Conservation (phyloP, 2,888 invertebrate species). For the Leptopilina drosophilae region DNA sequence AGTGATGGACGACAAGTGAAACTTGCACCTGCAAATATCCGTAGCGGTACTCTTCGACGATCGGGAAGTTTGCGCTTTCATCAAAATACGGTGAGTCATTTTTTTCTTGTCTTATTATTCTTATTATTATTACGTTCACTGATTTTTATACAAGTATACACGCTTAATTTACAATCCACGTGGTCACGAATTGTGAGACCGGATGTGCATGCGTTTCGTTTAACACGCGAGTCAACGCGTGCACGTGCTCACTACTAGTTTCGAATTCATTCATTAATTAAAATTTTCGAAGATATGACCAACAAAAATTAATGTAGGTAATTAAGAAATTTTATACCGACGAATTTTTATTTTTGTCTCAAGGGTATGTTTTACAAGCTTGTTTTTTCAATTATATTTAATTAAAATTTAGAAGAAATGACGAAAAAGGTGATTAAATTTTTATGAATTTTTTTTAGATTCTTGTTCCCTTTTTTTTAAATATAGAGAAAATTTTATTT, state of each 20-base stretch:
- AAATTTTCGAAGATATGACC: background rate
- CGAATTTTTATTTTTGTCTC: too few relatives aligned
- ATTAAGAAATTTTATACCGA: too few relatives aligned
- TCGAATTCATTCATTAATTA: slow-evolving; percentile 12
- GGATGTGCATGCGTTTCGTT: slow-evolving; percentile 34
- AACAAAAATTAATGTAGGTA: background rate
- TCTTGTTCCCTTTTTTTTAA: too few relatives aligned
- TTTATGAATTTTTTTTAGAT: too few relatives aligned
- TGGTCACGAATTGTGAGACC: slow-evolving; percentile 28
- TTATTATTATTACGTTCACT: slow-evolving; percentile 6
- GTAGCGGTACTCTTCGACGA: slow-evolving; percentile 88
- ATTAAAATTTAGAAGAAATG: too few relatives aligned
- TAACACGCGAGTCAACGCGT: slow-evolving; percentile 5
- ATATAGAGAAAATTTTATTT: too few relatives aligned
- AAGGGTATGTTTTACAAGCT: too few relatives aligned
- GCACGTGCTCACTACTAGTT: slow-evolving; percentile 19
- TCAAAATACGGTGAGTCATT: slow-evolving; percentile 80
- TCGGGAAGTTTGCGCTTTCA: slow-evolving; percentile 90
- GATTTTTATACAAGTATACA: background rate
- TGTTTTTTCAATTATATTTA: too few relatives aligned
- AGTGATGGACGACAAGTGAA: slow-evolving; percentile 84
- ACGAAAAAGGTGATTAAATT: too few relatives aligned
- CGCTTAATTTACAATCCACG: slow-evolving; percentile 34
- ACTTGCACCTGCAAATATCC: slow-evolving; percentile 83
- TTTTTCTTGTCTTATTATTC: slow-evolving; percentile 16